phyloP scores from a whole-genome alignment of 1,140 invertebrate species.

The Temnothorax nylanderi region DNA sequence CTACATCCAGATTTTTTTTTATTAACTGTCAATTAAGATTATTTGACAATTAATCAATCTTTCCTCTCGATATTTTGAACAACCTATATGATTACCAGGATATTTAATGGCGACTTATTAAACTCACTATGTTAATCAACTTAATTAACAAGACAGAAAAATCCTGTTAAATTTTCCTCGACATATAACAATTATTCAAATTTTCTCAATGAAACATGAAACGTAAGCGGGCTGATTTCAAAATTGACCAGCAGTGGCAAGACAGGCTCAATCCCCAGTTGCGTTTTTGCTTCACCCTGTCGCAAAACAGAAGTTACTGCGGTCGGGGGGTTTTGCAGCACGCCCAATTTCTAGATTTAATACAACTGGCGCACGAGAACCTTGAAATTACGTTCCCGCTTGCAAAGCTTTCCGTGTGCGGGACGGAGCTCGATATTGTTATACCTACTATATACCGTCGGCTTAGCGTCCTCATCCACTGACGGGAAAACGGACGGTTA shows the following conservation, averaged over 20 bases:
- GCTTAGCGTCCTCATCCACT: constrained; percentile 31
- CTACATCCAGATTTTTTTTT: background rate
- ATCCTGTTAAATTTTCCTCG: constrained; percentile 1
- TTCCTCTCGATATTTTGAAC: background rate
- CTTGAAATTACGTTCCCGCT: constrained; percentile 43
- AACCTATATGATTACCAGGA: background rate
- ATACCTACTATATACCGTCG: background rate
- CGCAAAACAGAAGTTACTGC: constrained; percentile 28
- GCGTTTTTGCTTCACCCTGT: background rate
- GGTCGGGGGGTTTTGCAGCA: background rate
- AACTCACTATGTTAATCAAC: background rate
- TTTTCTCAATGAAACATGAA: background rate
- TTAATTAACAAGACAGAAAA: background rate
- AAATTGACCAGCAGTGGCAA: background rate
- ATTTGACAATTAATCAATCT: background rate
- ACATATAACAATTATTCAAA: background rate
- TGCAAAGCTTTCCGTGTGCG: background rate
- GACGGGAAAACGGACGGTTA: constrained; percentile 1
- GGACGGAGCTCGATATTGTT: constrained; percentile 42
- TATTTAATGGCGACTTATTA: background rate
- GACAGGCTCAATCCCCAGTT: background rate
- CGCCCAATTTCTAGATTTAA: constrained; percentile 33
- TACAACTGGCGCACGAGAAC: constrained; percentile 8
- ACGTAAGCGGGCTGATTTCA: background rate
- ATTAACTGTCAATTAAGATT: constrained; percentile 16